phyloP scores from a whole-genome alignment of 2,888 invertebrate genomes.

The Pseudoips prasinana region DNA sequence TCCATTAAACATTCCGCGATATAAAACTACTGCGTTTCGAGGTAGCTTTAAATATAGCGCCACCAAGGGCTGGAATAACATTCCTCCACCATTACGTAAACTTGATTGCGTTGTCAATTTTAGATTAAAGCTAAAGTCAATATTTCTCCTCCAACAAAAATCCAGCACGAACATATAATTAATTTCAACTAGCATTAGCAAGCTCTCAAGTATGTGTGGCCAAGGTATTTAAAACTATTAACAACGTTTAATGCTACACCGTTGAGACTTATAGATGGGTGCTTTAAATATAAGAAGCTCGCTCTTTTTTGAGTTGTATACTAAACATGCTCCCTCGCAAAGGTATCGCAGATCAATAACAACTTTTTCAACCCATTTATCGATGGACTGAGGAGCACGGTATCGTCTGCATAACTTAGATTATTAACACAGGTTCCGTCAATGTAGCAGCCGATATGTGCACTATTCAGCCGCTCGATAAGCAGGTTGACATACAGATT shows the following conservation, averaged over 20 bases:
- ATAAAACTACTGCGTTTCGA: no score
- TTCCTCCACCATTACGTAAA: no score
- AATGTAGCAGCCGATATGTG: constrained; percentile 6
- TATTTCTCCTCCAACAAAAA: no score
- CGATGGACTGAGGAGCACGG: constrained; percentile 16
- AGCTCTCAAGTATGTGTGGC: no score
- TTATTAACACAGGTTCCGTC: constrained; percentile 9
- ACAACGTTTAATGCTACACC: constrained; percentile 3
- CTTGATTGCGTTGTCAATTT: no score
- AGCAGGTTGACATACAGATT: constrained; percentile 8
- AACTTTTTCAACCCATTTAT: constrained; percentile 3
- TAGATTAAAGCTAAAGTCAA: no score
- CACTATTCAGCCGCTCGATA: constrained; percentile 12
- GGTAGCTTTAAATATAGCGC: no score
- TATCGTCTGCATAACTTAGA: constrained; percentile 17
- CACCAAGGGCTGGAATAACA: no score
- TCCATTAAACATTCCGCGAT: no score
- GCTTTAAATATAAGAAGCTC: constrained; percentile 2
- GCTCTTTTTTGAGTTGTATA: constrained; percentile 3
- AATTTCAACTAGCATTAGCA: no score
- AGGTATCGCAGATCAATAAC: not conserved
- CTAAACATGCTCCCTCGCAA: constrained; percentile 5
- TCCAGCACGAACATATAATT: no score
- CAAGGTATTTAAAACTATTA: constrained; percentile 1
- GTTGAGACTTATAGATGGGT: not conserved